A percentile compares a stretch with the other conserved stretches of the same genome.
Evolutionary conservation across 2,888 invertebrate species (phyloP).

Genomic region (Diplolepis rosae): DNA sequence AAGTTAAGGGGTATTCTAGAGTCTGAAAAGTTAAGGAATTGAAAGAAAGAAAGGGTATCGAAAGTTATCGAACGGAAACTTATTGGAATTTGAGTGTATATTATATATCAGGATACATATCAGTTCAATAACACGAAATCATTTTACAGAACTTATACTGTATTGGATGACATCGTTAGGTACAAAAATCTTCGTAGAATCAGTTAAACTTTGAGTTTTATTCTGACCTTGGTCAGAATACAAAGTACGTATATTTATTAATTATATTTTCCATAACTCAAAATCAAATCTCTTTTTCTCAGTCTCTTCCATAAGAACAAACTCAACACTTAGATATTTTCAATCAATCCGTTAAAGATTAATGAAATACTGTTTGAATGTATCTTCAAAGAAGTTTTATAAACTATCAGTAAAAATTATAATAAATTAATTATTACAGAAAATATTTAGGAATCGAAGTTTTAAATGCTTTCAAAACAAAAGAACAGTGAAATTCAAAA

Average conservation of each 20-base stretch:
- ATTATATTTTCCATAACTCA: neutral
- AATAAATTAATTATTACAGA: neutral
- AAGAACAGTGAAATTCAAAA: neutral
- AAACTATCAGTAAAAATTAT: too few species aligned
- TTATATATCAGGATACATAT: too few species aligned
- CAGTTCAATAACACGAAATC: too few species aligned
- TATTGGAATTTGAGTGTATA: too few species aligned
- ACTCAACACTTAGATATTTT: neutral
- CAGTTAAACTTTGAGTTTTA: neutral
- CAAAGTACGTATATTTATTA: neutral
- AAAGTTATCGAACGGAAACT: too few species aligned
- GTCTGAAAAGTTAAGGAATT: too few species aligned
- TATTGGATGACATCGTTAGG: neutral
- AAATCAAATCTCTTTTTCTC: neutral
- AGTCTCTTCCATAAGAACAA: neutral
- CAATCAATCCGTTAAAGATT: neutral
- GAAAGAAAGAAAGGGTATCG: too few species aligned
- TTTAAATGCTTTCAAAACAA: neutral
- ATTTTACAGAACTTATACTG: neutral
- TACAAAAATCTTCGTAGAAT: conserved; percentile 2
- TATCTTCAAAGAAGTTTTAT: neutral
- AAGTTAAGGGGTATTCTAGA: too few species aligned
- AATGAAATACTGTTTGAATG: neutral
- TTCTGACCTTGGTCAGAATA: neutral
- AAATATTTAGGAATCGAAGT: too few species aligned